Base-by-base conservation (phyloP, 2,888 invertebrate species). In the Lasius fuliginosus region DNA sequence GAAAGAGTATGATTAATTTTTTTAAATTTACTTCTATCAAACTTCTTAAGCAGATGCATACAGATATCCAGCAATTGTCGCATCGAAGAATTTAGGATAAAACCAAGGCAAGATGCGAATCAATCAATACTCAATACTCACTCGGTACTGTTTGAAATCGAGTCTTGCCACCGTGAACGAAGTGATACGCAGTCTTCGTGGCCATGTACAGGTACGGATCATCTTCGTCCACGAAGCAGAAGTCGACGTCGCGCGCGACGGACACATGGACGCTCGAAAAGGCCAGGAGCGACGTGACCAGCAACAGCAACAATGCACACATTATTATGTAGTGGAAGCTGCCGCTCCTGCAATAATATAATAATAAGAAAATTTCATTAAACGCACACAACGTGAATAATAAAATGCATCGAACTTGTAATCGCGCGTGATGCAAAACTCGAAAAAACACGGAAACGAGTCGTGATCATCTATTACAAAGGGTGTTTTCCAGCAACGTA, bases 181-280 rank as follows among this genome's bases (percentile, higher is more conserved):
- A 96, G 90, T 97, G 96, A 93, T 98, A 98, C 0, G 98, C 96
- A 0, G 98, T 98, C 95, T 97, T 98, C 6, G 97, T 96, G 12
- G 96, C 97, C 93, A 97, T 97, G 76, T 96, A 95, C 23, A 97
- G 93, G 92, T 97, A 97, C 0, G 97, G 97, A 82, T 97, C 95
- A 33, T 96, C 95, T 85, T 97, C 96, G 0, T 95, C 95, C 0
- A 96, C 95, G 85, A 96, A 96, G 92, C 97, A 97, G 89, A 95
- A 95, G 27, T 96, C 96, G 15, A 88, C 82, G 33, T 94, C 92
- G 42, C 94, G 92, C 2, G 90, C 87, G 33, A 83, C 86, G 33
- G 83, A 67, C 62, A 87, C 90, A 49, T 75, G 82, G 62, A 87
- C 33, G 33, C 36, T 60, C 49, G 87, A 49, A 9, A 75, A 30